Percentiles rank a stretch among this genome's conserved stretches.
phyloP scores from a whole-genome alignment of 1,140 invertebrate genomes.

The Mylabris phalerata region DNA sequence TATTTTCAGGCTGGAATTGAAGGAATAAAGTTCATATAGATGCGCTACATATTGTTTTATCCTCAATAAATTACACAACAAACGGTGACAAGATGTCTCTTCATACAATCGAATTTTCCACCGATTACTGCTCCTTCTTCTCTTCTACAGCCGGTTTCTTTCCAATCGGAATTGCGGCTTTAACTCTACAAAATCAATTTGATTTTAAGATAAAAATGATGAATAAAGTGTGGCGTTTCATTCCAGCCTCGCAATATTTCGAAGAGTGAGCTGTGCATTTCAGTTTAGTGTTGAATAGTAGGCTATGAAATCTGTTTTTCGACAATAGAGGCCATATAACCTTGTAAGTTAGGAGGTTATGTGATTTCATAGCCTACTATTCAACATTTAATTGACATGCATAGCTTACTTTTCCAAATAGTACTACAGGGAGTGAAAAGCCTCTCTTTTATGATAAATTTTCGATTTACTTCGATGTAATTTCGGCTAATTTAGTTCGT shows the following conservation, averaged over 20 bases:
- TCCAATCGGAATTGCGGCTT: slow-evolving; percentile 82
- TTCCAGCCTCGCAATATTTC: too few species aligned
- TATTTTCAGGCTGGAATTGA: slow-evolving; percentile 14
- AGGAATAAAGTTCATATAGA: slow-evolving; percentile 9
- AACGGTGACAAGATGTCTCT: neutral
- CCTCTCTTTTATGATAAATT: neutral
- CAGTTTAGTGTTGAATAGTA: too few species aligned
- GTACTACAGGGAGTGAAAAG: too few species aligned
- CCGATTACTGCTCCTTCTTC: slow-evolving; percentile 76
- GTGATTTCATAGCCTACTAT: too few species aligned
- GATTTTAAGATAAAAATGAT: neutral
- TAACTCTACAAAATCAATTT: slow-evolving; percentile 57
- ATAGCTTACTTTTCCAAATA: too few species aligned
- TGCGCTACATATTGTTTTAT: too few species aligned
- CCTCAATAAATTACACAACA: neutral
- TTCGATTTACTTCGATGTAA: slow-evolving; percentile 73
- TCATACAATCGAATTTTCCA: neutral
- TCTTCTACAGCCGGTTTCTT: slow-evolving; percentile 70
- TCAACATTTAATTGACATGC: too few species aligned
- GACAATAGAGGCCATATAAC: too few species aligned
- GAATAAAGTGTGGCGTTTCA: too few species aligned
- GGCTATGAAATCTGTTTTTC: too few species aligned
- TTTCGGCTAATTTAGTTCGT: slow-evolving; percentile 79
- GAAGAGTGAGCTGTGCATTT: too few species aligned
- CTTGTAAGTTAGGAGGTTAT: too few species aligned